phyloP scores from a whole-genome alignment of 2,888 invertebrate species.

The Erynnis tages region DNA sequence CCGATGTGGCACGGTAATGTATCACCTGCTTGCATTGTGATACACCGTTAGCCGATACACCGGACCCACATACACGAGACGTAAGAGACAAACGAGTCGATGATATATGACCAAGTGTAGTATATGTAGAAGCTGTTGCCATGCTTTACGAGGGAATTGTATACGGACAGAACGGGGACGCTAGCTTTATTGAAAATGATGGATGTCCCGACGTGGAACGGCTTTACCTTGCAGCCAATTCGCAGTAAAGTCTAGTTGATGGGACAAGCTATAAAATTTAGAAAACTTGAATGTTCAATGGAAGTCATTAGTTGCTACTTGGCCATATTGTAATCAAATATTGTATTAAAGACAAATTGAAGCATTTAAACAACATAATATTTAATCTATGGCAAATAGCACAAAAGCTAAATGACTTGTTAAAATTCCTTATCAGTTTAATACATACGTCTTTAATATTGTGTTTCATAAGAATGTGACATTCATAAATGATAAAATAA shows the following conservation, averaged over 20 bases:
- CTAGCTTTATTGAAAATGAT: slow-evolving; percentile 30
- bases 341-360: too few species aligned
- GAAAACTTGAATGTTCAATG: too few species aligned
- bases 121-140: slow-evolving; percentile 38
- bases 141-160: slow-evolving; percentile 46
- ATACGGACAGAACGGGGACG: slow-evolving; percentile 48
- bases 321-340: too few species aligned
- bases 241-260: slow-evolving; percentile 9
- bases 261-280: neutral
- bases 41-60: slow-evolving; percentile 63
- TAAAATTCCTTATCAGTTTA: too few species aligned
- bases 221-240: slow-evolving; percentile 11
- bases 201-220: slow-evolving; percentile 7
- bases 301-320: too few species aligned
- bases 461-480: too few species aligned
- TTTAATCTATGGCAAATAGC: too few species aligned
- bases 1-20: slow-evolving; percentile 63
- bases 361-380: too few species aligned
- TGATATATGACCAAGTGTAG: slow-evolving; percentile 57
- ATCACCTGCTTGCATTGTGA: slow-evolving; percentile 66
- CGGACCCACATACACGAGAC: slow-evolving; percentile 56
- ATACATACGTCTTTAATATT: too few species aligned
- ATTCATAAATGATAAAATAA: too few species aligned
- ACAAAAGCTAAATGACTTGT: too few species aligned
- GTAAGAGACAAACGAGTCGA: slow-evolving; percentile 59